Conservation (phyloP, 2,888 invertebrate species). For the Cheiracanthium punctorium region DNA sequence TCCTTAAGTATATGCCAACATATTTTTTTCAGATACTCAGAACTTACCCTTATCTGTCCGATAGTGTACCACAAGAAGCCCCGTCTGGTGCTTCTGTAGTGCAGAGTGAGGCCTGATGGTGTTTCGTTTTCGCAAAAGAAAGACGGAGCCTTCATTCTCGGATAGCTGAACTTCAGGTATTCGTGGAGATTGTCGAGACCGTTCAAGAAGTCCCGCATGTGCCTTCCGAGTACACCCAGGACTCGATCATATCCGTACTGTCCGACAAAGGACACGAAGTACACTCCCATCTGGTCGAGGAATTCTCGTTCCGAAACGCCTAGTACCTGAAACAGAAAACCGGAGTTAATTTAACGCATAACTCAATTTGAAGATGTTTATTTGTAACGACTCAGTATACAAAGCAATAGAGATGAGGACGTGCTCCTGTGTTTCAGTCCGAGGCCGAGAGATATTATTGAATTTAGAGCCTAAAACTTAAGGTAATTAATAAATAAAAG, state of each 20-base stretch:
- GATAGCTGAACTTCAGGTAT: conserved; percentile 96
- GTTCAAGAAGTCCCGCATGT: conserved; percentile 96
- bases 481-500: too few species aligned
- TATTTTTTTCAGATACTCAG: too few species aligned
- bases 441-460: too few species aligned
- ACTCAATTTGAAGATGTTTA: too few species aligned
- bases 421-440: too few species aligned
- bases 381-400: too few species aligned
- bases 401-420: too few species aligned
- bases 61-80: conserved; percentile 98
- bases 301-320: conserved; percentile 92
- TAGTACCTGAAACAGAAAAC: conserved; percentile 85
- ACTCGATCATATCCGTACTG: conserved; percentile 96
- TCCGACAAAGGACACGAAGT: conserved; percentile 93
- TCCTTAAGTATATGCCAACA: too few species aligned
- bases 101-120: conserved; percentile 91
- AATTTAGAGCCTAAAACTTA: too few species aligned
- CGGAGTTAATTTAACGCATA: too few species aligned
- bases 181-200: conserved; percentile 96
- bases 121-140: conserved; percentile 98
- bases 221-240: conserved; percentile 86
- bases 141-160: conserved; percentile 91
- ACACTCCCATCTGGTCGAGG: conserved; percentile 95
- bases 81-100: conserved; percentile 92
- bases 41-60: conserved; percentile 85